phyloP scores from a whole-genome alignment of 37 sponge, comb jelly and placozoan genomes.

The Cladorhizidae sp. region DNA sequence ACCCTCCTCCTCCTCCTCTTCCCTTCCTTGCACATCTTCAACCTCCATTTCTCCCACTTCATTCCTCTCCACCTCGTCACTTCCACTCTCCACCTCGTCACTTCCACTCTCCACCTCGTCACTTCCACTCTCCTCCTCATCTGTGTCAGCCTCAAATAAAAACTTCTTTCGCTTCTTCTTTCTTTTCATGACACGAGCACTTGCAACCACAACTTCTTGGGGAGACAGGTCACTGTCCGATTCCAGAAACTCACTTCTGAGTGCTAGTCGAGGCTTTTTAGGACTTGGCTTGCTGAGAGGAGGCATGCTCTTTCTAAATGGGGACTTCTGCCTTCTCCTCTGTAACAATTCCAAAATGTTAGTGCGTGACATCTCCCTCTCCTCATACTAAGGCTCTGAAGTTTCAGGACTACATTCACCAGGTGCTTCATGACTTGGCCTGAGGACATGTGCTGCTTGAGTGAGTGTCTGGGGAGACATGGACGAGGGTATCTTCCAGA shows the following conservation, averaged over 20 bases:
- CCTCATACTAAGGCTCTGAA: neutral
- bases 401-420: neutral
- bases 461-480: constrained; percentile 52
- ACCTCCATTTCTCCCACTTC: neutral
- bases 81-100: too few species aligned
- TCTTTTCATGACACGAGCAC: neutral
- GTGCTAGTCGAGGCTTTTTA: constrained; percentile 20
- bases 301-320: neutral
- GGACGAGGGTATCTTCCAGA: constrained; percentile 74
- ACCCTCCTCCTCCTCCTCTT: neutral
- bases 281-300: neutral
- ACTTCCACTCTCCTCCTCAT: neutral
- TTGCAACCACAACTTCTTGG: neutral
- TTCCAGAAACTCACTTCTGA: constrained; percentile 9
- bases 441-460: constrained; percentile 22
- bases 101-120: neutral
- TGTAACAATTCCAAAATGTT: neutral
- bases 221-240: constrained; percentile 21
- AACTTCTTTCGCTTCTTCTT: neutral
- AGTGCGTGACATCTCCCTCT: neutral
- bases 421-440: neutral
- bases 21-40: neutral
- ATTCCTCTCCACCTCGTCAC: neutral
- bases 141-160: neutral
- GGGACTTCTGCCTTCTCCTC: constrained; percentile 6